phyloP scores from a whole-genome alignment of 2,888 invertebrate species.

The Disparrhopalites patrizii region DNA sequence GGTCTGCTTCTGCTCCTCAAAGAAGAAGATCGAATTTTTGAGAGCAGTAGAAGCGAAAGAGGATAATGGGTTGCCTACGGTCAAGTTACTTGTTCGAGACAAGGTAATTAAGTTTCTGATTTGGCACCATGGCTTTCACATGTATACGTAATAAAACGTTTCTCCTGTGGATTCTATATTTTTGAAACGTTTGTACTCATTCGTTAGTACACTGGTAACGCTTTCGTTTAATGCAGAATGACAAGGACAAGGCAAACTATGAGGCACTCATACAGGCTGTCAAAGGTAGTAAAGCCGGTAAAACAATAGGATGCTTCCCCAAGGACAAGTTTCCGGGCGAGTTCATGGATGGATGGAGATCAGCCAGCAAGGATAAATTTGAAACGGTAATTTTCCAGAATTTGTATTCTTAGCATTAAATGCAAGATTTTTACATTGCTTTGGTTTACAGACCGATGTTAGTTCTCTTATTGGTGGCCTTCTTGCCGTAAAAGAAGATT shows the following conservation, averaged over 20 bases:
- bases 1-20: conserved; percentile 88
- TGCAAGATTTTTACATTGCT: background rate
- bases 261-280: conserved; percentile 70
- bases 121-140: too few relatives aligned
- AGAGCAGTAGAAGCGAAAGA: conserved; percentile 85
- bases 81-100: conserved; percentile 83
- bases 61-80: conserved; percentile 73
- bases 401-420: background rate
- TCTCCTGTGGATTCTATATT: too few relatives aligned
- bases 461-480: conserved; percentile 77
- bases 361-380: conserved; percentile 70
- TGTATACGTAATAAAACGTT: too few relatives aligned
- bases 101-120: conserved; percentile 60
- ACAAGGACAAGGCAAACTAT: conserved; percentile 83
- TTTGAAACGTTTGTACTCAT: background rate
- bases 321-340: conserved; percentile 93
- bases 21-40: conserved; percentile 96
- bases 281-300: conserved; percentile 82
- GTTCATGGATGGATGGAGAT: conserved; percentile 88
- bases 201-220: too few relatives aligned
- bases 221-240: too few relatives aligned
- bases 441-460: conserved; percentile 64
- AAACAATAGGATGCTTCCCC: conserved; percentile 78
- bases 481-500: conserved; percentile 92
- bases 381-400: conserved; percentile 63